Evolutionary conservation across 1,140 invertebrate species (phyloP).

Genomic region (Drosophila dunni): DNA sequence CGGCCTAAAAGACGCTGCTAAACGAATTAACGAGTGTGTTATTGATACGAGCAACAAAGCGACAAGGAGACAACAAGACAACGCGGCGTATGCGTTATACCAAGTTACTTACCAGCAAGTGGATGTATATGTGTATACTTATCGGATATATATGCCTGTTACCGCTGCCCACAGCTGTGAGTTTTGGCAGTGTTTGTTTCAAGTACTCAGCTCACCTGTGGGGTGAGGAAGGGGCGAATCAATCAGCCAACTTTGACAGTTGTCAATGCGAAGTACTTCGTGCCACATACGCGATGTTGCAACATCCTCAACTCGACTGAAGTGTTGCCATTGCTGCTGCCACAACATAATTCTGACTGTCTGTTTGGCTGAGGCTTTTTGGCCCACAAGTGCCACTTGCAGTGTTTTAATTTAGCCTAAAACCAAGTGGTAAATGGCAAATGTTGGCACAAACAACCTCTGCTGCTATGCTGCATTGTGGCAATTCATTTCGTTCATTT

Average conservation of each 20-base stretch:
- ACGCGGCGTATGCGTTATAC: slow-evolving; percentile 36
- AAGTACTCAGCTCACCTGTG: slow-evolving; percentile 49
- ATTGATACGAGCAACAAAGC: slow-evolving; percentile 53
- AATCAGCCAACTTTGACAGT: slow-evolving; percentile 65
- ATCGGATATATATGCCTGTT: too few species aligned
- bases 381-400: slow-evolving; percentile 24
- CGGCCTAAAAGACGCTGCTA: slow-evolving; percentile 16
- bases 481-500: slow-evolving; percentile 7
- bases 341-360: neutral
- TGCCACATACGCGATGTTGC: slow-evolving; percentile 11
- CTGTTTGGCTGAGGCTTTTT: slow-evolving; percentile 1
- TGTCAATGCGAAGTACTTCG: slow-evolving; percentile 13
- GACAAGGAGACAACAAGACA: slow-evolving; percentile 4
- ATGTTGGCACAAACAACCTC: slow-evolving; percentile 4
- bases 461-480: slow-evolving; percentile 6
- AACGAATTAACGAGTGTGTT: slow-evolving; percentile 76
- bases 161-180: slow-evolving; percentile 10
- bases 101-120: neutral
- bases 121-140: too few species aligned
- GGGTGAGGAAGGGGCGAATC: slow-evolving; percentile 41
- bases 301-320: slow-evolving; percentile 3
- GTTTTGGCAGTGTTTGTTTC: slow-evolving; percentile 57
- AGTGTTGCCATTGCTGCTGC: too few species aligned
- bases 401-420: slow-evolving; percentile 16
- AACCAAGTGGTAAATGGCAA: neutral